Evolutionary conservation across 2,888 invertebrate genomes (phyloP).

Genomic region (Hoplodrina ambigua): DNA sequence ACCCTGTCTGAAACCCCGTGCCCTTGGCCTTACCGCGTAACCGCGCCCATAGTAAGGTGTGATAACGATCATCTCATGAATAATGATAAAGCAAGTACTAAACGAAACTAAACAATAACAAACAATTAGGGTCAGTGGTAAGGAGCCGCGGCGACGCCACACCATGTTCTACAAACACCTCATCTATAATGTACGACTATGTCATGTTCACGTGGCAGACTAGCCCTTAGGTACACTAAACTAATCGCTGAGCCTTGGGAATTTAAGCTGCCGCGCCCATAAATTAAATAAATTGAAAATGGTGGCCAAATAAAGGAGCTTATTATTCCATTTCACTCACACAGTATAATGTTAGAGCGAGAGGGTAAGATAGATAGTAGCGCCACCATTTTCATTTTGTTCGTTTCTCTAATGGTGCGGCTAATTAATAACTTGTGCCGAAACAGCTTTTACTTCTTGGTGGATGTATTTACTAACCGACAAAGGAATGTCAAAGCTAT

Average conservation of each 20-base stretch:
- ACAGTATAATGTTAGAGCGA: not conserved
- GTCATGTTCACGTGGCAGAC: not conserved
- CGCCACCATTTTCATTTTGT: no score
- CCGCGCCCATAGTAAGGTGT: slow-evolving; percentile 36
- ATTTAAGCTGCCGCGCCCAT: not conserved
- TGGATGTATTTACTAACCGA: not conserved
- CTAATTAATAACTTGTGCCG: not conserved
- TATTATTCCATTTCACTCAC: not conserved
- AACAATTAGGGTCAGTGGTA: slow-evolving; percentile 19
- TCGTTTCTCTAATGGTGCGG: no score
- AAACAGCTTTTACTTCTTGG: slow-evolving; percentile 17
- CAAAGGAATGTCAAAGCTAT: slow-evolving; percentile 15
- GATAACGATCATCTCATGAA: slow-evolving; percentile 64
- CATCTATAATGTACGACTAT: slow-evolving; percentile 13
- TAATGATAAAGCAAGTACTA: slow-evolving; percentile 12
- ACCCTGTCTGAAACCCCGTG: slow-evolving; percentile 21
- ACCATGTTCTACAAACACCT: not conserved
- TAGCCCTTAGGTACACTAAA: slow-evolving; percentile 6
- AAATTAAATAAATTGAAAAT: not conserved
- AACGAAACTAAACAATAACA: slow-evolving; percentile 47
- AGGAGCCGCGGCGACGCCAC: not conserved
- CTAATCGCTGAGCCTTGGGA: not conserved
- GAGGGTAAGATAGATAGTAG: not conserved
- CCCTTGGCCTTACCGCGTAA: slow-evolving; percentile 50
- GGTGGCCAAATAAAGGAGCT: not conserved